Base-by-base conservation (phyloP, 2,113 vertebrate genomes). In the Dasyurus viverrinus region DNA sequence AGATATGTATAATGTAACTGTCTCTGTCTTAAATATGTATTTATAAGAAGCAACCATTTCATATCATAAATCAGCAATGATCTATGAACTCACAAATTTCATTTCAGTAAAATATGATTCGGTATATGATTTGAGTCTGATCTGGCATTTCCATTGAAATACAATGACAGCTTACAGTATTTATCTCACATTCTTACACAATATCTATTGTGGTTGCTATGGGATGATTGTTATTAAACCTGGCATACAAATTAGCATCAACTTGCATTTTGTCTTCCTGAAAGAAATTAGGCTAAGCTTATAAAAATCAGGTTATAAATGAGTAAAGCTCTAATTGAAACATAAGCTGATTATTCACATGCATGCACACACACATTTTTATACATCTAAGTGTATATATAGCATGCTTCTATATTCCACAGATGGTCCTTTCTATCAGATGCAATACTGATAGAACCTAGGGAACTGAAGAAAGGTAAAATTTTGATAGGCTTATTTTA, bases 121-220 rank as follows among this genome's bases (percentile, higher is more conserved):
- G 93, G 94, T 91, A 93, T 95, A 93, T 90, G 95, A 90, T 90
- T 97, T 91, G 89, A 96, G 92, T 92, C 92, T 96, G 95, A 96
- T 92, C 94, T 95, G 96, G 97, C 94, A 96, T 97, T 96, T 95
- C 92, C 91, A 93, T 53, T 97, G 97, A 98, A 97, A 95, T 93
- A 96, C 36, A 55, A 89, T 11, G 90, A 96, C 94, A 95, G 90
- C 52, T 96, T 89, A 27, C 19, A 23, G 90, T 92, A 93, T 97
- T 97, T 97, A 96, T 97, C 96, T 96, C 92, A 95, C 50, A 24
- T 24, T 89, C 54, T 95, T 95, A 96, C 54, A 95, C 46, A 92
- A 54, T n/a, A 92, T 46, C 91, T 94, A 93, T 93, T 96, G 95
- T 96, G 96, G 54, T 55, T 26, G 92, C 92, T 84, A 94, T 24